A percentile compares a stretch with the other conserved stretches of the same genome.
Conservation (phyloP, 2,113 vertebrate species). For the Ahaetulla prasina region DNA sequence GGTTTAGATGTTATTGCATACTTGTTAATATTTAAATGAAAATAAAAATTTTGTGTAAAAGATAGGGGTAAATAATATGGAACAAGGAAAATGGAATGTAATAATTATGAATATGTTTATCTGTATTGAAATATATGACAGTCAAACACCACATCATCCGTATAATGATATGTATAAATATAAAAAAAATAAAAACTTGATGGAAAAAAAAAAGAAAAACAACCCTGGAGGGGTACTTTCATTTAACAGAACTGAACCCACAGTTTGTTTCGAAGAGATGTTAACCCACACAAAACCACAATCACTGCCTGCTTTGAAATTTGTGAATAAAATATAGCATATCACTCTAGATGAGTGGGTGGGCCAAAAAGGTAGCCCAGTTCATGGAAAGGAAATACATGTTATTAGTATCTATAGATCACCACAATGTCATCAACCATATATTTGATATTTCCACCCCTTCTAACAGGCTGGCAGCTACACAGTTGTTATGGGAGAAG, state of each 20-base stretch:
- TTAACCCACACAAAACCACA: background rate
- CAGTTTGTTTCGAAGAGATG: background rate
- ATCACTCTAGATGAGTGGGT: conserved; percentile 4
- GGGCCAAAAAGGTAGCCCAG: conserved; percentile 19
- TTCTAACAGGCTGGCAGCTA: conserved; percentile 27
- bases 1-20: too few relatives aligned
- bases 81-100: too few relatives aligned
- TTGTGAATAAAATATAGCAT: conserved; percentile 11
- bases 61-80: too few relatives aligned
- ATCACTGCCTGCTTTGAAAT: background rate
- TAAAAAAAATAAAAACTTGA: too few relatives aligned
- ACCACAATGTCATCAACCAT: background rate
- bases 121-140: too few relatives aligned
- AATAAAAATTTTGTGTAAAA: too few relatives aligned
- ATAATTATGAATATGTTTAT: too few relatives aligned
- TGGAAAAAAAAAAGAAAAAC: background rate
- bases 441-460: conserved; percentile 15
- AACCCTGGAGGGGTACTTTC: background rate
- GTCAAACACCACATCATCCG: too few relatives aligned
- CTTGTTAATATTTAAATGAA: too few relatives aligned
- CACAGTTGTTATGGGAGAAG: background rate
- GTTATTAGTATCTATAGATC: background rate
- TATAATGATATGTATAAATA: too few relatives aligned
- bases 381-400: background rate
- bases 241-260: background rate